Evolutionary conservation across 1,140 invertebrate genomes (phyloP).

Genomic region (Drosophila pallidifrons): DNA sequence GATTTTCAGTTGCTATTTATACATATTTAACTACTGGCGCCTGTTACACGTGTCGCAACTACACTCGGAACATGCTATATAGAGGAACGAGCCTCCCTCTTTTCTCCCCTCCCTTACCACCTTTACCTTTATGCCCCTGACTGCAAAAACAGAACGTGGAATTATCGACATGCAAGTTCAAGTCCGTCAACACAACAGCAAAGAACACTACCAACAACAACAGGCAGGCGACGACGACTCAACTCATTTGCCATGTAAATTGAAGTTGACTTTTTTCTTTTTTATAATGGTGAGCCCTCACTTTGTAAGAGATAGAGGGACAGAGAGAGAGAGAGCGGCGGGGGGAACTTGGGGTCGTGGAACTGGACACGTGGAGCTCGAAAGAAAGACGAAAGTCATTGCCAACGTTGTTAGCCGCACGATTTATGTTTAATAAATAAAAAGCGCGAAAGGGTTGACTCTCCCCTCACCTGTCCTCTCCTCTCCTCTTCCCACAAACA

Average conservation of each 20-base stretch:
- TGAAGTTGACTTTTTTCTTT: constrained; percentile 56
- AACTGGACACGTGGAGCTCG: constrained; percentile 34
- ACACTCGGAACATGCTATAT: constrained; percentile 8
- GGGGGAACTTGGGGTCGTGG: background rate
- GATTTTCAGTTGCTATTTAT: constrained; percentile 38
- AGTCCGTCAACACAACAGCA: constrained; percentile 49
- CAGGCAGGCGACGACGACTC: constrained; percentile 10
- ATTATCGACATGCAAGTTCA: constrained; percentile 81
- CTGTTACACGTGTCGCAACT: constrained; percentile 23
- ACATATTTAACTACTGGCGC: constrained; percentile 27
- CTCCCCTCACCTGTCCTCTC: background rate
- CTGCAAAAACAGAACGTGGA: constrained; percentile 31
- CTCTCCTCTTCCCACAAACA: background rate
- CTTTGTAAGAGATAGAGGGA: background rate
- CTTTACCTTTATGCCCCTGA: background rate
- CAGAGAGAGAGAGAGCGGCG: background rate
- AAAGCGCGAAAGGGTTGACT: constrained; percentile 1
- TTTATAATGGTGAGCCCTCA: constrained; percentile 1
- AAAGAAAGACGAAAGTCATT: constrained; percentile 24
- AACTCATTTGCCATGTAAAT: constrained; percentile 79
- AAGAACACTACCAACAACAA: constrained; percentile 25
- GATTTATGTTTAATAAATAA: constrained; percentile 48
- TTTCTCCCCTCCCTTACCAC: background rate
- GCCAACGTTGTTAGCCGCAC: constrained; percentile 18
- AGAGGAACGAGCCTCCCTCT: background rate